phyloP scores from a whole-genome alignment of 2,888 invertebrate species.

The Mactromeris polynyma region DNA sequence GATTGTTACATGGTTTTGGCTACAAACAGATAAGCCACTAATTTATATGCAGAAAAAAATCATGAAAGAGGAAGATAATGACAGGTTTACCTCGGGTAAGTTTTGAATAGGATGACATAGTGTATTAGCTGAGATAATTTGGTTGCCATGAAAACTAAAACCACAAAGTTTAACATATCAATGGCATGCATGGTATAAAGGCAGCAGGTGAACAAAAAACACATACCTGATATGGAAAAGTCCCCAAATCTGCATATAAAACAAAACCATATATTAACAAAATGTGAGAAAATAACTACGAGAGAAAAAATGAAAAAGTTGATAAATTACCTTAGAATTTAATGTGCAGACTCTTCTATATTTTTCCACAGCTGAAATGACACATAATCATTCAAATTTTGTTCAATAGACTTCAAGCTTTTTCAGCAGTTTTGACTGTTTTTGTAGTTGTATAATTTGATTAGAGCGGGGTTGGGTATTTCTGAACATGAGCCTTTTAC shows the following conservation, averaged over 20 bases:
- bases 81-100: no score
- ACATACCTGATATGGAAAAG: neutral
- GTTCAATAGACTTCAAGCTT: no score
- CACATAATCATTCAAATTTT: no score
- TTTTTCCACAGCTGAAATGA: constrained; percentile 10
- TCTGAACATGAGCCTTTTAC: no score
- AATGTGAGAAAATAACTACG: neutral
- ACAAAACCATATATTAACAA: neutral
- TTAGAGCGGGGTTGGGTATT: no score
- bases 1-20: no score
- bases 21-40: no score
- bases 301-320: neutral
- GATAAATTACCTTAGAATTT: neutral
- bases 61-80: no score
- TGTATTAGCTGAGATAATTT: neutral
- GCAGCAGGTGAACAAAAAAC: neutral
- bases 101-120: neutral
- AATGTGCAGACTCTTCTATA: neutral
- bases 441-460: no score
- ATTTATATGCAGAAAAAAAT: no score
- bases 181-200: neutral
- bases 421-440: no score
- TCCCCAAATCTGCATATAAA: neutral
- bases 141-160: neutral
- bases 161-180: no score